These are phyloP conservation scores for Triops longicaudatus DNA, from an alignment of 1,140 invertebrate genomes.

Conservation along the genomic window DNA sequence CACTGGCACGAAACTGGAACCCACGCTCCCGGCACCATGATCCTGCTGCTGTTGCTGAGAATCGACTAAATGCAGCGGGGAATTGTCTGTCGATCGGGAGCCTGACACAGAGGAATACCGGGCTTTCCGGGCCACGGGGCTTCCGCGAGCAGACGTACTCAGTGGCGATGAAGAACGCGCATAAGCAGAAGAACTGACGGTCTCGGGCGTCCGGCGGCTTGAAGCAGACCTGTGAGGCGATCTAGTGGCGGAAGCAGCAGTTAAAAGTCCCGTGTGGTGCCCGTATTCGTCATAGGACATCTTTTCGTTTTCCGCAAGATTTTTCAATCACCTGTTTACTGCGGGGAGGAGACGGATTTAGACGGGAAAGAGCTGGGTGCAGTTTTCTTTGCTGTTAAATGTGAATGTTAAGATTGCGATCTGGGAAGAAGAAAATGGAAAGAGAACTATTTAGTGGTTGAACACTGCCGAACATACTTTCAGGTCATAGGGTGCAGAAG, in stretches of 20 bases:
- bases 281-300: neutral
- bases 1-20: neutral
- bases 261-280: neutral
- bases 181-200: neutral
- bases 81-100: conserved; percentile 2
- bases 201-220: neutral
- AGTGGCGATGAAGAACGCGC: neutral
- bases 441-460: too few relatives aligned
- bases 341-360: too few relatives aligned
- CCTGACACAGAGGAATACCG: neutral
- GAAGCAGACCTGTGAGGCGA: neutral
- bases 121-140: neutral
- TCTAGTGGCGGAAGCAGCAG: neutral
- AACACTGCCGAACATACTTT: too few relatives aligned
- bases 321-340: neutral
- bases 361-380: too few relatives aligned
- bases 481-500: too few relatives aligned
- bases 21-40: neutral
- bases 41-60: neutral
- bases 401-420: too few relatives aligned
- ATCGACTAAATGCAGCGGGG: neutral
- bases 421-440: too few relatives aligned
- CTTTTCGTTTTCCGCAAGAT: neutral
- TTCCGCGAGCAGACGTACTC: neutral
- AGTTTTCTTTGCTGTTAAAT: too few relatives aligned